Base-by-base conservation (phyloP, 1,140 invertebrate genomes). In the Cardiocondyla obscurior region DNA sequence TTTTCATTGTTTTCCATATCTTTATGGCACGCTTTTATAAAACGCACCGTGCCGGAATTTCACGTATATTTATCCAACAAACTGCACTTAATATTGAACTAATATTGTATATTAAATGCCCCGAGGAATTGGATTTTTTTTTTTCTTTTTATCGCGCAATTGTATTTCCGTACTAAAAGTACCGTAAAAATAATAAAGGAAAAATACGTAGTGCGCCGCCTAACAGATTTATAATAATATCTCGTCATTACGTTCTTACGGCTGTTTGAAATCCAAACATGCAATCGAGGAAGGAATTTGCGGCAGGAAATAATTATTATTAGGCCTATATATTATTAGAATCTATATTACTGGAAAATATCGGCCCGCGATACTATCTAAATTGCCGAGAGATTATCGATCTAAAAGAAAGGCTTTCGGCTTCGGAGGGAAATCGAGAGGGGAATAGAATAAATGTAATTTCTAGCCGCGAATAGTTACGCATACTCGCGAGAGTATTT, bases 391-490 rank as follows among this genome's bases (percentile, higher is more conserved):
- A 53, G 69, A 55, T 55, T 55, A 33, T 7, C n/a, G 70, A 46
- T 42, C 36, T 28, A 30, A 51, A n/a, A 51, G 44, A 67, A 53
- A 67, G 33, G 22, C 39, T 67, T 51, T 76, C 69, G 10, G 39
- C 57, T 51, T 58, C 39, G 2, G 19, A 58, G 39, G 69, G 42
- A 57, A 57, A 81, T 57, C 28, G 42, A 57, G 22, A 74, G 36
- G 30, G 16, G 30, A 57, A 51, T n/a, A 12, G 42, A 82, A 22
- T 42, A 79, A 60, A 73, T 51, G 79, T 82, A 82, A 73, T 82
- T 77, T 60, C 33, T 73, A 76, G 57, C 51, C 16, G 49, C 53
- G 19, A 58, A 60, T 82, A 79, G 74, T 58, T 73, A 73, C 69
- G 79, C 51, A 51, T 74, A 42, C 39, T 74, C 79, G 53, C 58